Conservation (phyloP, 2,797 vertebrate species). For the Rhynchonycteris naso region DNA sequence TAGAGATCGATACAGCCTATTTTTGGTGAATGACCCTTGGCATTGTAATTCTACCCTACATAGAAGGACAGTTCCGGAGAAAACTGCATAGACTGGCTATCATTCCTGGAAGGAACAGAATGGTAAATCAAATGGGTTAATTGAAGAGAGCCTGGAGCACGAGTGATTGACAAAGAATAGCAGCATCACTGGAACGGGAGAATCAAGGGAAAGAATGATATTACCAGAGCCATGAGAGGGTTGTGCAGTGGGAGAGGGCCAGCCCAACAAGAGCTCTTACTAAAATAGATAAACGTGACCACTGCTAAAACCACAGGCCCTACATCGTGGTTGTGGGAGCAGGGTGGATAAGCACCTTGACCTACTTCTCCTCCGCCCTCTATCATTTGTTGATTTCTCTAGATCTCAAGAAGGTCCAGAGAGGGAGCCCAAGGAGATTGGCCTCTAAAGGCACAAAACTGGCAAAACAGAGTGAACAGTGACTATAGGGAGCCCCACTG, state of each 20-base stretch:
- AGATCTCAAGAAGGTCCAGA: background rate
- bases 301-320: background rate
- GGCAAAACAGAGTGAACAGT: background rate
- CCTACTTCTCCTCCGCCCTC: background rate
- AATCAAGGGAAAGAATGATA: background rate
- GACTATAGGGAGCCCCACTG: background rate
- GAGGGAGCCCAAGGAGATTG: background rate
- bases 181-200: background rate
- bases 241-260: accelerated
- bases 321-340: background rate
- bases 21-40: background rate
- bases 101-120: background rate
- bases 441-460: background rate
- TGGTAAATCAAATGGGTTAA: background rate
- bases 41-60: background rate
- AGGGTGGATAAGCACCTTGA: background rate
- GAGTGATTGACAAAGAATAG: background rate
- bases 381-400: background rate
- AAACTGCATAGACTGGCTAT: background rate
- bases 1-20: background rate
- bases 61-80: background rate
- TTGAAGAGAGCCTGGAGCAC: background rate
- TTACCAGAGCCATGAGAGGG: background rate
- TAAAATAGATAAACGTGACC: background rate
- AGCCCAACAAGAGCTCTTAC: background rate